Evolutionary conservation across 2,888 invertebrate species (phyloP).

Genomic region (Leptopilina syphax): DNA sequence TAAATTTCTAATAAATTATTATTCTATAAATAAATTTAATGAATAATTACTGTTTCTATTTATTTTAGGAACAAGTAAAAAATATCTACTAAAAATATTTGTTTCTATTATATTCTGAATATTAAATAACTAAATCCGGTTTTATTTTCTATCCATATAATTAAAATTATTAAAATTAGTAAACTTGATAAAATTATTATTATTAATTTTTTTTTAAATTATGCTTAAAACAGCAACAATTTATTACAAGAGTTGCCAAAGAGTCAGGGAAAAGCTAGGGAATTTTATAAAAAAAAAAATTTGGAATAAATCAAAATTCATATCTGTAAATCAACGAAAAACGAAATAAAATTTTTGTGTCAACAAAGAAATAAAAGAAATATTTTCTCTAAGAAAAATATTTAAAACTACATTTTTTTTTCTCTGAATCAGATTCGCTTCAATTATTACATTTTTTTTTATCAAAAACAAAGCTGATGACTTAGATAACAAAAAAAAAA

Average conservation of each 20-base stretch:
- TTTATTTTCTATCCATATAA: background rate
- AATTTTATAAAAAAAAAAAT: no score
- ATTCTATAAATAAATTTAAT: constrained; percentile 6
- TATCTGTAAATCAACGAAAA: no score
- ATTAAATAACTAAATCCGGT: background rate
- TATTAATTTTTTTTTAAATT: background rate
- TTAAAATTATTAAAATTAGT: background rate
- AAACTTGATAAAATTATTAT: no score
- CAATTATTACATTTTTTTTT: background rate
- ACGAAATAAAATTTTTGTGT: no score
- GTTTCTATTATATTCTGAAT: background rate
- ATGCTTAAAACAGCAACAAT: background rate
- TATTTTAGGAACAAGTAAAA: no score
- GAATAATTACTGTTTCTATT: background rate
- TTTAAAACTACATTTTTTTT: background rate
- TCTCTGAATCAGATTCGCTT: background rate
- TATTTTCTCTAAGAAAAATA: constrained; percentile 23
- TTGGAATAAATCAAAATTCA: no score
- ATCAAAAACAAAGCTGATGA: background rate
- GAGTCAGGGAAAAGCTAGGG: no score
- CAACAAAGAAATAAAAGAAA: background rate
- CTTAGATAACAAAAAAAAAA: constrained; percentile 10
- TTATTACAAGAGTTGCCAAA: background rate
- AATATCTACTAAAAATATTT: no score
- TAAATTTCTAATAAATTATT: constrained; percentile 2